A percentile compares a stretch with the other conserved stretches of the same genome.
phyloP scores from a whole-genome alignment of 2,888 invertebrate genomes.

The Amphipyra berbera region DNA sequence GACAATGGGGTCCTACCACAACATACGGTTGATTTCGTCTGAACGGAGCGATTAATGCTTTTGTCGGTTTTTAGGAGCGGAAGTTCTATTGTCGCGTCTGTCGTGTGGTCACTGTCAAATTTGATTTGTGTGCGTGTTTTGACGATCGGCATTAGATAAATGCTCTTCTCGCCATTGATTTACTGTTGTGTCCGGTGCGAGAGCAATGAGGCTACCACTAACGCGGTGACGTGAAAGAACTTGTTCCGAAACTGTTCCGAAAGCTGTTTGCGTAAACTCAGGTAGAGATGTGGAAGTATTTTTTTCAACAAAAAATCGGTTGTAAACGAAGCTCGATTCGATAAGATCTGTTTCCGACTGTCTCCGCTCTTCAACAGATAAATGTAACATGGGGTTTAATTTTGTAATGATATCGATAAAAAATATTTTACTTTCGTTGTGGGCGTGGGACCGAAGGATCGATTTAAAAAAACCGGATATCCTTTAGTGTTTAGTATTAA shows the following conservation, averaged over 20 bases:
- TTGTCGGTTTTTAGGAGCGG: constrained; percentile 76
- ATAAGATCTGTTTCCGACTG: constrained; percentile 74
- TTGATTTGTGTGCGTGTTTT: constrained; percentile 81
- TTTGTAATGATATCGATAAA: constrained; percentile 69
- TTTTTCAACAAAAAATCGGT: constrained; percentile 59
- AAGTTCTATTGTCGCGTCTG: constrained; percentile 75
- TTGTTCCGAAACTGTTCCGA: constrained; percentile 38
- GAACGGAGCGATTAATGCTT: constrained; percentile 68
- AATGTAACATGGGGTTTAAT: constrained; percentile 71
- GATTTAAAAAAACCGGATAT: constrained; percentile 81
- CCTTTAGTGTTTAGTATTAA: constrained; percentile 77
- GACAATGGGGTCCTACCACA: constrained; percentile 71
- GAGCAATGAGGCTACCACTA: constrained; percentile 51
- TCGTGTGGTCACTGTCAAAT: constrained; percentile 77
- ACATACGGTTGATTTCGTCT: constrained; percentile 67
- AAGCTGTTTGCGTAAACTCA: constrained; percentile 67
- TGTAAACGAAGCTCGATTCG: constrained; percentile 64
- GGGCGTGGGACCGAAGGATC: constrained; percentile 80
- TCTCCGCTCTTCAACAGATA: constrained; percentile 60
- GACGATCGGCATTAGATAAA: constrained; percentile 78
- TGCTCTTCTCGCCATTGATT: constrained; percentile 63
- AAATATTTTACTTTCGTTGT: constrained; percentile 65
- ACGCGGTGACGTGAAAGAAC: constrained; percentile 46
- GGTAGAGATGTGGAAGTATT: constrained; percentile 61
- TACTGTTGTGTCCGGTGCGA: constrained; percentile 64